These are phyloP conservation scores for Drosophila niveifrons DNA, from an alignment of 2,888 invertebrate species.

Conservation along the genomic window DNA sequence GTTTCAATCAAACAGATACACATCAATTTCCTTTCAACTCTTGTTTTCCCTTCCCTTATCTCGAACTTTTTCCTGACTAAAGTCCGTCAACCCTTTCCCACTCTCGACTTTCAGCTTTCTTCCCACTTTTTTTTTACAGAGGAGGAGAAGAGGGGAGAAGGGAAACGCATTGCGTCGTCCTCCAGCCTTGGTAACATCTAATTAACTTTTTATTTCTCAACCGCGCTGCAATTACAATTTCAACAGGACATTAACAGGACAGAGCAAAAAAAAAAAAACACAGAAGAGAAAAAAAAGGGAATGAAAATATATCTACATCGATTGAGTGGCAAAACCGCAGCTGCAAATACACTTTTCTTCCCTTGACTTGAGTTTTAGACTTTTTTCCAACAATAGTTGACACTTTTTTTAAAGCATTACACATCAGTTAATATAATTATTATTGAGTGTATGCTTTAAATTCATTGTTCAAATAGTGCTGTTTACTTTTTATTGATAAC, in stretches of 20 bases:
- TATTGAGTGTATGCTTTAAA: too few relatives aligned
- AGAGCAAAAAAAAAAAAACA: conserved; percentile 3
- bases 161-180: conserved; percentile 22
- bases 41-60: background rate
- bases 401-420: too few relatives aligned
- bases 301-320: conserved; percentile 8
- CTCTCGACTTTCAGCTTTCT: background rate
- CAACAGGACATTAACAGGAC: conserved; percentile 59
- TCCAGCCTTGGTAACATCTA: conserved; percentile 74
- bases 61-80: background rate
- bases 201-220: conserved; percentile 68
- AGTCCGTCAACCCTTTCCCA: conserved; percentile 17
- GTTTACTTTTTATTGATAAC: too few relatives aligned
- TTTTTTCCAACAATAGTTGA: too few relatives aligned
- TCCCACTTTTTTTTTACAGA: conserved; percentile 2
- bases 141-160: background rate
- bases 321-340: conserved; percentile 14
- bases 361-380: too few relatives aligned
- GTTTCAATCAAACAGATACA: conserved; percentile 53
- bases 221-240: conserved; percentile 73
- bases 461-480: too few relatives aligned
- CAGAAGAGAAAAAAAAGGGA: conserved; percentile 3
- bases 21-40: conserved; percentile 1
- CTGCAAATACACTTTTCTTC: conserved; percentile 25
- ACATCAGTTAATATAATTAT: too few relatives aligned